phyloP scores from a whole-genome alignment of 2,113 vertebrate species.

The Tragulus kanchil region DNA sequence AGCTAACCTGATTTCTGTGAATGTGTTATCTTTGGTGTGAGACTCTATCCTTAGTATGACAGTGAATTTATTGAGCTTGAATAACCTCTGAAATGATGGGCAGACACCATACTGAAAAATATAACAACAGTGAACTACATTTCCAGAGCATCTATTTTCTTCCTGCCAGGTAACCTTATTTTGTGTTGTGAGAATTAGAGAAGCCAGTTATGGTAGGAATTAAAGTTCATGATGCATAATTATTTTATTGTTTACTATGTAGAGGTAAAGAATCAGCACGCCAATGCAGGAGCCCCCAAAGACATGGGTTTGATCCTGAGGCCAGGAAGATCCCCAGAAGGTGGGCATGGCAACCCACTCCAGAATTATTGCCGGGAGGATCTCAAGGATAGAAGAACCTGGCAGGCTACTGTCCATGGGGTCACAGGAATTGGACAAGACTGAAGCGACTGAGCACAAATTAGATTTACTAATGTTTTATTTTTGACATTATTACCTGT shows the following conservation, averaged over 20 bases:
- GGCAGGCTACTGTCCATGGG: not conserved
- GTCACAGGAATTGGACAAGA: not conserved
- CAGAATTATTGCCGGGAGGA: not conserved
- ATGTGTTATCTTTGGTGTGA: not conserved
- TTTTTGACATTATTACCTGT: not conserved
- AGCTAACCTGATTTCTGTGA: constrained; percentile 54
- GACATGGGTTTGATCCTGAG: not conserved
- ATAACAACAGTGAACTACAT: not conserved
- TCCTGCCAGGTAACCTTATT: not conserved
- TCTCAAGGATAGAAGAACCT: not conserved
- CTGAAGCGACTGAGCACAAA: not conserved
- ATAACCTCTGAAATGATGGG: not conserved
- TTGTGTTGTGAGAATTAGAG: not conserved
- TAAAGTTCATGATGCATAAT: not conserved
- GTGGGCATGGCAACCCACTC: not conserved
- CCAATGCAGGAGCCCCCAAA: not conserved
- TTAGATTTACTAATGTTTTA: not conserved
- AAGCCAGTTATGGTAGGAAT: not conserved
- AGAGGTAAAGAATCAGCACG: not conserved
- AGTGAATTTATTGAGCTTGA: constrained; percentile 24
- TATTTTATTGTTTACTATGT: not conserved
- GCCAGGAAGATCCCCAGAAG: not conserved
- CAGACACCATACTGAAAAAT: not conserved
- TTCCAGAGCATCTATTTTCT: not conserved
- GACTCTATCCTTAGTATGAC: not conserved